Evolutionary conservation across 1,140 invertebrate species (phyloP), one percentile per base, ranked within the genome.

Genomic region (Linepithema humile): DNA sequence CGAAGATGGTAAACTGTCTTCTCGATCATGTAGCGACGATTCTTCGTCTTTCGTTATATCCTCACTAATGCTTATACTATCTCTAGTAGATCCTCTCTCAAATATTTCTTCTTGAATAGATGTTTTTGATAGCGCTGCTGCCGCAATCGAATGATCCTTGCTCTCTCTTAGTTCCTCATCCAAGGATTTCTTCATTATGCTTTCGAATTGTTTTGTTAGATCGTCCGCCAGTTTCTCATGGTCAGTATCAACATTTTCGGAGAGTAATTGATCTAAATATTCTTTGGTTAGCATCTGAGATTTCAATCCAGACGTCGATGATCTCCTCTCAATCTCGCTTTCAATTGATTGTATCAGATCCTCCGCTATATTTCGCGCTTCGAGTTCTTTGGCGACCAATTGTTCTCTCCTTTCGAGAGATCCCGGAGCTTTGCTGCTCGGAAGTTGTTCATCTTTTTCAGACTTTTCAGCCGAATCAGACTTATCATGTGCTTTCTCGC

Each of bases 31-130:
- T 38, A 73, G 57, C 0, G 89, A 92, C 0, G 90, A 93, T 35
- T 93, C 92, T 59, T 94, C 93, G 67, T 93, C 93, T 65, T 90
- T 94, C 0, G 93, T 93, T 73, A 93, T 60, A 29, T 94, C 93
- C 35, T 94, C 93, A 35, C 89, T 92, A 0, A 91, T 74, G 86
- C 92, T 93, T 17, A 89, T 88, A 50, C 91, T 93, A 20, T 93
- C 92, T 23, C 86, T 86, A 0, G 83, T 86, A 0, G 87, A 88
- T 3, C 84, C 87, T 75, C 87, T 93, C 6, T 93, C 92, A 9
- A 90, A 48, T 3, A 83, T 78, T 29, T 90, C 90, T 29, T 92
- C 77, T 23, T 88, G 72, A 10, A 84, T 80, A 40, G 29, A 38
- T 12, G 43, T 55, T n/a, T 59, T 88, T 5, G 3, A 38, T 20